A percentile compares a stretch with the other conserved stretches of the same genome.
phyloP scores from a whole-genome alignment of 2,113 vertebrate genomes.

The Ophiodon elongatus region DNA sequence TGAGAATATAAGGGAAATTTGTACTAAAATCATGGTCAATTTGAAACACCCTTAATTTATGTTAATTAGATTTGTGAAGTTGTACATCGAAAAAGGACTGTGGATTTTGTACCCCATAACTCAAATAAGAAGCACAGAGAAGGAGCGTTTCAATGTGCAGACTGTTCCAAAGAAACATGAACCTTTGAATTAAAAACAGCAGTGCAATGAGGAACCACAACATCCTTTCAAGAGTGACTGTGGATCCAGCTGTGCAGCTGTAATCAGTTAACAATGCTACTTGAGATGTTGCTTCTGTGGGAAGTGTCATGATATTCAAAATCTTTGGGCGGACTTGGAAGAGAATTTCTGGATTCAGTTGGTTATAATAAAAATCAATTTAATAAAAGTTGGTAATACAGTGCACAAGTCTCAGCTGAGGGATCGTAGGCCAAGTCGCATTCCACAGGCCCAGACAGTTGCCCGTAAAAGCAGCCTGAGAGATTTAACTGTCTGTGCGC shows the following conservation, averaged over 20 bases:
- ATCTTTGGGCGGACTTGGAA: too few relatives aligned
- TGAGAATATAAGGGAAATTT: too few relatives aligned
- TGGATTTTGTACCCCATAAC: background rate
- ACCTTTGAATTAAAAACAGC: background rate
- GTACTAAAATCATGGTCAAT: background rate
- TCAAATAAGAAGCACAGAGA: background rate
- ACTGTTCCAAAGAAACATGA: background rate
- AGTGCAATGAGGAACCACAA: too few relatives aligned
- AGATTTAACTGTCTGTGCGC: too few relatives aligned
- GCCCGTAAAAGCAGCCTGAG: too few relatives aligned
- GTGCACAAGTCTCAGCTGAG: too few relatives aligned
- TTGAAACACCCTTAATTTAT: background rate
- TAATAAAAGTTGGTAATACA: too few relatives aligned
- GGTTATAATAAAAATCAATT: too few relatives aligned
- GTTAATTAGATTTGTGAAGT: background rate
- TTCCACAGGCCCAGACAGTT: too few relatives aligned
- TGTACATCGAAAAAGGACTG: background rate
- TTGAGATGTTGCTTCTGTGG: background rate
- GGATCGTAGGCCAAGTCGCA: too few relatives aligned
- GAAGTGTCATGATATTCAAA: too few relatives aligned
- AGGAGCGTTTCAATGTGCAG: background rate
- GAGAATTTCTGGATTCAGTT: too few relatives aligned
- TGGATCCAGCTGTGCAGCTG: background rate
- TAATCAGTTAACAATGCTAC: background rate
- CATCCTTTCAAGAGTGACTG: background rate